These are phyloP conservation scores for Myotis davidii DNA, from an alignment of 2,113 vertebrate genomes.

Conservation along the genomic window DNA sequence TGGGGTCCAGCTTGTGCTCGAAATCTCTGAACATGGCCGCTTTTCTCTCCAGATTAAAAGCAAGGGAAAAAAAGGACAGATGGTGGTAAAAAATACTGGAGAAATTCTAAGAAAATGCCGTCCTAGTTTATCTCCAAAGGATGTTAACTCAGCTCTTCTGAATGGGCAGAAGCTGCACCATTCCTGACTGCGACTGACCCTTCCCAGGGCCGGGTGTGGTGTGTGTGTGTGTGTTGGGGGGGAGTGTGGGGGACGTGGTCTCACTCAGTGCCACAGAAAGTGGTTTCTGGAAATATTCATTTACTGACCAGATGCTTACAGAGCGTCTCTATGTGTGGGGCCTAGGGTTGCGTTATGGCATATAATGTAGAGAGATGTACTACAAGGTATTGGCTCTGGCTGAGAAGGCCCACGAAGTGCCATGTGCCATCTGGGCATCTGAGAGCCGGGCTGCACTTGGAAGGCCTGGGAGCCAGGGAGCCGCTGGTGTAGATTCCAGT, in stretches of 20 bases:
- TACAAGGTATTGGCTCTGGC: neutral
- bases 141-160: neutral
- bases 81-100: neutral
- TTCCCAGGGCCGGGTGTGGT: no score
- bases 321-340: neutral
- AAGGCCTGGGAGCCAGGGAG: neutral
- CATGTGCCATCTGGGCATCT: neutral
- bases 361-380: neutral
- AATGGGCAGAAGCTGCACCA: neutral
- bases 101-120: neutral
- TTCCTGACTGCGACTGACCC: neutral
- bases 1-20: neutral
- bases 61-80: neutral
- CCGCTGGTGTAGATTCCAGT: neutral
- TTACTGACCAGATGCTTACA: neutral
- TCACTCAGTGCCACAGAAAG: neutral
- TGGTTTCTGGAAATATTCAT: neutral
- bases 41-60: conserved; percentile 18
- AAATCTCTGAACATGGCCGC: neutral
- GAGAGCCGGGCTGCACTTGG: neutral
- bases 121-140: neutral
- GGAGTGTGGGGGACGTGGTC: neutral
- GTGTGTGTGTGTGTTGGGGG: no score
- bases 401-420: neutral
- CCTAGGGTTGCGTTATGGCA: no score